Percentiles rank a stretch among this genome's conserved stretches.
These are phyloP conservation scores for zebrafish (Danio rerio) DNA, from an alignment of 2,113 vertebrate species.

Conservation along the genomic window GRCz12tu NC_133193.1:41859501-41860000, in stretches of 20 bases:
- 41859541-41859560: constrained; percentile 90
- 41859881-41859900: too few relatives aligned
- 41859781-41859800: background rate
- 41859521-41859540: constrained; percentile 98
- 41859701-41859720: background rate
- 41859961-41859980: too few relatives aligned
- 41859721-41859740: background rate
- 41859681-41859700: background rate
- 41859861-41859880: too few relatives aligned
- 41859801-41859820: background rate
- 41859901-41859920: too few relatives aligned
- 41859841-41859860: background rate
- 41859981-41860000: too few relatives aligned
- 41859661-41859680: background rate
- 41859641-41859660: background rate
- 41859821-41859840: background rate
- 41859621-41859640: constrained; percentile 1
- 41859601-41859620: constrained; percentile 40
- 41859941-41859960: too few relatives aligned
- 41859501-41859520: constrained; percentile 95
- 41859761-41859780: background rate
- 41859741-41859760: background rate
- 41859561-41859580: constrained; percentile 86
- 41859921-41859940: too few relatives aligned
- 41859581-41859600: constrained; percentile 92